Evolutionary conservation across 1,140 invertebrate genomes (phyloP), one percentile per base, ranked within the genome.

Genomic region (Micrasema longulum): DNA sequence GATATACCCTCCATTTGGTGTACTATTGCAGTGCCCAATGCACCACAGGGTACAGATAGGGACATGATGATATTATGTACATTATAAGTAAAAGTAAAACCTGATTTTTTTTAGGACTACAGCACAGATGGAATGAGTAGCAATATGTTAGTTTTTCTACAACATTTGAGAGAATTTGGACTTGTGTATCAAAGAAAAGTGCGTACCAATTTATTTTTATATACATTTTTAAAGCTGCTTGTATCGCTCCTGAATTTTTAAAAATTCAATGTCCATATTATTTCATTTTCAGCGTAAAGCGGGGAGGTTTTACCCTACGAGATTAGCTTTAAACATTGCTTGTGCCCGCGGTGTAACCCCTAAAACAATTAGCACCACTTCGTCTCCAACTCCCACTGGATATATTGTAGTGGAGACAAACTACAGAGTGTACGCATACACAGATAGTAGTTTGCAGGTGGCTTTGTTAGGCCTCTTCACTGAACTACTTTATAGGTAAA

Each of bases 381-480:
- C 69, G 50, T 68, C 63, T 36, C 77, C 80, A 35, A 83, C 82
- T 65, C 83, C 83, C 64, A 84, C 83, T 57, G 96, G 97, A 16
- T 97, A 95, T 81, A 92, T 99, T 64, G 85, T 99, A 52, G 94
- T 98, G 12, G 97, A 99, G 88, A 99, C 97, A 18, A 99, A 99
- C 88, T 99, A 97, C 81, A 86, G 97, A 75, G 90, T 98, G 16
- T 98, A 98, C 83, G 97, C 97, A 10, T 99, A 99, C 79, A 98
- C 97, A 60, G 92, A 96, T 82, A 97, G 95, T 45, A 92, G 92
- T 79, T 88, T 99, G 41, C 95, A 98, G 87, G 93, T 97, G 7
- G 95, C 97, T 6, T 85, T 99, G 38, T 84, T 99, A 38, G 94
- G 93, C 6, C 84, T 99, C 10, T 99, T 99, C 80, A 95, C 93